Base-by-base conservation (phyloP, 2,888 invertebrate genomes). In the Melieria omissa region DNA sequence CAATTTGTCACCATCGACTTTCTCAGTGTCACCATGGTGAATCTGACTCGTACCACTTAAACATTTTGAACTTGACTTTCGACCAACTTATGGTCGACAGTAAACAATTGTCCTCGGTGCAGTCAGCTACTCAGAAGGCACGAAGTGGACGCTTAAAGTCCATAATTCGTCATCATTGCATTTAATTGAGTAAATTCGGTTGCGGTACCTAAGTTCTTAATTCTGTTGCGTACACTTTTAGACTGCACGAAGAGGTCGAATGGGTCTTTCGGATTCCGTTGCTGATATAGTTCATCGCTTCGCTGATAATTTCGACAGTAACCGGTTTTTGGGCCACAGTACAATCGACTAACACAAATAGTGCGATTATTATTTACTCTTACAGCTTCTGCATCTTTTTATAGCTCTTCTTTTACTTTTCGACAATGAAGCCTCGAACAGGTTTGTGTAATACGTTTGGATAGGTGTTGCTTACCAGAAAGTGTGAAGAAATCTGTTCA, bases 41-140 rank as follows among this genome's bases (percentile, higher is more conserved):
- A 79, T 67, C 82, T 83, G 54, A 77, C 81, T 7, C 79, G 83
- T 80, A 78, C 74, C 83, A 84, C 61, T 75, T 84, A 4, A 80
- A 81, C 61, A 78, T 80, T 0, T 73, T 84, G 4, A 81, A 78
- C 58, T 61, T 81, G 42, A 69, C 79, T 63, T 83, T 84, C 45
- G 79, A 81, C 5, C 75, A 79, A 16, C 74, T 82, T 2, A 68
- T 65, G 16, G n/a, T 76, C 4, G 55, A 73, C 62, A 29, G n/a
- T 1, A 41, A 55, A 7, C 4, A 60, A 47, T 8, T 12, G 42
- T n/a, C n/a, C n/a, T n/a, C n/a, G n/a, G n/a, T n/a, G n/a, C n/a
- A n/a, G n/a, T n/a, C n/a, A n/a, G n/a, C n/a, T n/a, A n/a, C n/a
- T n/a, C n/a, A 44, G n/a, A 1, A 57, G 10, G 1, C 10, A 49